phyloP scores from a whole-genome alignment of 2,888 invertebrate species.

The Dryobota labecula region DNA sequence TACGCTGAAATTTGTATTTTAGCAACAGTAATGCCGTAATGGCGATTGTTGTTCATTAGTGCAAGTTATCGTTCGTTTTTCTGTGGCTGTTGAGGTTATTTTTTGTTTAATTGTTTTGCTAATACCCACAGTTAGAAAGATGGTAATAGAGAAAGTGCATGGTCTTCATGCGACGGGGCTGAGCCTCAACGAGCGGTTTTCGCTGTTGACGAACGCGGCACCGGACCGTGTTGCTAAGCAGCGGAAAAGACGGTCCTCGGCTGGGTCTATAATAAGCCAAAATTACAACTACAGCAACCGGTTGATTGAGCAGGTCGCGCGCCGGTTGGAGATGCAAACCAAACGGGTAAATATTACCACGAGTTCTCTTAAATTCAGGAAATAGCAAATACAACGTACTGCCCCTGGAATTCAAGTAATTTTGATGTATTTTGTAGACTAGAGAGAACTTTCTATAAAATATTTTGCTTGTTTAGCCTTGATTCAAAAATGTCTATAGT shows the following conservation, averaged over 20 bases:
- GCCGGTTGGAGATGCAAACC: slow-evolving; percentile 76
- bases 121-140: slow-evolving; percentile 59
- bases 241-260: slow-evolving; percentile 65
- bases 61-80: slow-evolving; percentile 12
- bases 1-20: slow-evolving; percentile 36
- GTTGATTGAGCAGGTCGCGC: slow-evolving; percentile 77
- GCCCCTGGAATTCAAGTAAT: not conserved
- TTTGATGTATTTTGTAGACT: not conserved
- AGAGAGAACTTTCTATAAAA: not conserved
- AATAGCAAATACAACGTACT: not conserved
- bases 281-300: slow-evolving; percentile 69
- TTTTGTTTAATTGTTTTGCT: slow-evolving; percentile 49
- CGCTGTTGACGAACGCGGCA: slow-evolving; percentile 71
- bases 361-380: not conserved
- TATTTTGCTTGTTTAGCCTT: not conserved
- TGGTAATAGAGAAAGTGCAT: slow-evolving; percentile 83
- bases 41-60: slow-evolving; percentile 47
- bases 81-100: slow-evolving; percentile 40
- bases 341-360: slow-evolving; percentile 72
- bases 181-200: slow-evolving; percentile 81
- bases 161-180: slow-evolving; percentile 86
- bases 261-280: slow-evolving; percentile 64
- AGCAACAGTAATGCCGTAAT: slow-evolving; percentile 53
- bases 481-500: not conserved
- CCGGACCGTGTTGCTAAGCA: slow-evolving; percentile 58